Evolutionary conservation across 2,113 vertebrate genomes (phyloP).

Genomic region (Notothenia rossii): DNA sequence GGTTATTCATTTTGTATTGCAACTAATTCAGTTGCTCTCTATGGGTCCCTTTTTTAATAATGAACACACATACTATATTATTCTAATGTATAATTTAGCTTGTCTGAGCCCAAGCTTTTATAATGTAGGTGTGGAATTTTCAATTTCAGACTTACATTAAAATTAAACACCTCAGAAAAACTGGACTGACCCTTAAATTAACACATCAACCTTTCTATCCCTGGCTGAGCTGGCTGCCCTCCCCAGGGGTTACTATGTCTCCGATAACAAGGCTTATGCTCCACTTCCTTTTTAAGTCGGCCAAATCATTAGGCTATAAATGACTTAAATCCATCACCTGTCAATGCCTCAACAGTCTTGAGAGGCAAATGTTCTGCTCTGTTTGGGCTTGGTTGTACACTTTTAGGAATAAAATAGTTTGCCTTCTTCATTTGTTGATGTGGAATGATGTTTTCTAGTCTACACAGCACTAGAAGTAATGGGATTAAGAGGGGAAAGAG

Average conservation of each 20-base stretch:
- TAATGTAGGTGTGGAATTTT: not conserved
- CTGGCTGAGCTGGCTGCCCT: not conserved
- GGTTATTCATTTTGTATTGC: not conserved
- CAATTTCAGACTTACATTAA: conserved; percentile 15
- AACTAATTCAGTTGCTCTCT: not conserved
- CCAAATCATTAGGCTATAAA: not conserved
- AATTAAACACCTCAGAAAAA: conserved; percentile 2
- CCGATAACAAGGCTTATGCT: conserved; percentile 24
- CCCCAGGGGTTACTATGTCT: conserved; percentile 1
- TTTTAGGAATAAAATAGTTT: not conserved
- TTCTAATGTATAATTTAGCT: not conserved
- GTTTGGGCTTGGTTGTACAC: not conserved
- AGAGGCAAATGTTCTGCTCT: not conserved
- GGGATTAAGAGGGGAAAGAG: conserved; percentile 11
- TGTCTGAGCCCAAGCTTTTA: not conserved
- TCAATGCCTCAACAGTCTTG: not conserved
- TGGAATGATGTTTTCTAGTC: conserved; percentile 13
- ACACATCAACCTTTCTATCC: not conserved
- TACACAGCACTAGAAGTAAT: conserved; percentile 25
- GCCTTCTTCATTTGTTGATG: not conserved
- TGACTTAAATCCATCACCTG: conserved; percentile 4
- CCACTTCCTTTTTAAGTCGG: not conserved
- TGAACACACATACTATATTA: too few relatives aligned
- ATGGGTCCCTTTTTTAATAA: too few relatives aligned
- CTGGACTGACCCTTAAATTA: not conserved